A percentile compares a stretch with the other conserved stretches of the same genome.
phyloP scores from a whole-genome alignment of 2,113 vertebrate genomes.

The Nestor notabilis region DNA sequence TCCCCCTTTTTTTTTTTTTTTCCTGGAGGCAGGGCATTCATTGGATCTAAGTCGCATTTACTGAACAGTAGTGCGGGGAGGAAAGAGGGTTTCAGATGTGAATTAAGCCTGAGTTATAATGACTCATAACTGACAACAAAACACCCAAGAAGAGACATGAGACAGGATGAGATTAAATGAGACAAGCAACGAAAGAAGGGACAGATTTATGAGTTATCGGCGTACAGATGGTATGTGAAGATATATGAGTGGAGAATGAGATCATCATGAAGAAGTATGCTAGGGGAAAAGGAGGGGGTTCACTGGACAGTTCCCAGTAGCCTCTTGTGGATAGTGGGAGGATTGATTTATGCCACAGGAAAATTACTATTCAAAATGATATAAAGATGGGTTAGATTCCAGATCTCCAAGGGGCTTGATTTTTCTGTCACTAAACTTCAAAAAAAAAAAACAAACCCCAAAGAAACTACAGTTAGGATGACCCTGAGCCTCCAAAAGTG shows the following conservation, averaged over 20 bases:
- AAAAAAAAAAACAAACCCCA: not conserved
- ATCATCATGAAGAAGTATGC: not conserved
- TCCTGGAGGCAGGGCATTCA: not conserved
- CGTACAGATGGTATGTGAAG: slow-evolving; percentile 27
- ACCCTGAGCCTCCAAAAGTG: not conserved
- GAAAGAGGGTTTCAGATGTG: not conserved
- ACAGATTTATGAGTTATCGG: slow-evolving; percentile 28
- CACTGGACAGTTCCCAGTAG: not conserved
- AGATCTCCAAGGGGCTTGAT: not conserved
- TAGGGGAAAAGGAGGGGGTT: not conserved
- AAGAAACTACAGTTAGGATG: not conserved
- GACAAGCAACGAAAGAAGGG: slow-evolving; percentile 17
- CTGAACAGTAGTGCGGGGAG: not conserved
- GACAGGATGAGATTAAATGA: slow-evolving; percentile 19
- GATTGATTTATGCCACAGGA: not conserved
- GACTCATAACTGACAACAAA: slow-evolving; percentile 42
- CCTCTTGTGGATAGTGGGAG: not conserved
- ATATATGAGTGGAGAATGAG: slow-evolving; percentile 20
- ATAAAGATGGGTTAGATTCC: not conserved
- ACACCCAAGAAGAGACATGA: not conserved
- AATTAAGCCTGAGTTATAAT: not conserved
- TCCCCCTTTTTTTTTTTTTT: fast-evolving
- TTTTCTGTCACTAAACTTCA: not conserved
- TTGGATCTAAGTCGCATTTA: not conserved
- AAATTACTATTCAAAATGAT: not conserved